Conservation (phyloP, 2,797 vertebrate species). For the Zonotrichia albicollis region DNA sequence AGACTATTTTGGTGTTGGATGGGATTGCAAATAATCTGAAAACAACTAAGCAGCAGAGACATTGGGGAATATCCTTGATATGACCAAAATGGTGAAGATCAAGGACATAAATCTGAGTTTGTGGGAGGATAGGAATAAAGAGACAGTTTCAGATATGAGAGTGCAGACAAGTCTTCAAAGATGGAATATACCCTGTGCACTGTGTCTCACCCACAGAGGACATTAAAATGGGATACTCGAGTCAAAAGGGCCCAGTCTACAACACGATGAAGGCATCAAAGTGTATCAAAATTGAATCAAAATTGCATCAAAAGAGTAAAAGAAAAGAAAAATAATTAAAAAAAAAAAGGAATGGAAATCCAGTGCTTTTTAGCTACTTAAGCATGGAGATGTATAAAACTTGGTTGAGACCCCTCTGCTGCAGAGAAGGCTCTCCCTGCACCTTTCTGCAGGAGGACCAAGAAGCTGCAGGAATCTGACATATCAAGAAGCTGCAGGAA, state of each 20-base stretch:
- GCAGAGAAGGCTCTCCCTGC: not conserved
- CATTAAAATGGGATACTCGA: not conserved
- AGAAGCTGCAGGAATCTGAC: accelerated
- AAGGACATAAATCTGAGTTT: not conserved
- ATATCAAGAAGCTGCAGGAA: accelerated
- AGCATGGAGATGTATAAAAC: not conserved
- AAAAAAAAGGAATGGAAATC: not conserved
- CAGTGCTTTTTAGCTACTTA: not conserved
- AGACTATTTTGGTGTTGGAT: not conserved
- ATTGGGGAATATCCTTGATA: not conserved
- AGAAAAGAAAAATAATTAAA: too few species aligned
- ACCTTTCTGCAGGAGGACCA: not conserved
- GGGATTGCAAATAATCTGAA: not conserved
- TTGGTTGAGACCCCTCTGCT: not conserved
- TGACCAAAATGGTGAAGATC: not conserved
- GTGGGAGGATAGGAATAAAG: not conserved
- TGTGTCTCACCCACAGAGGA: accelerated
- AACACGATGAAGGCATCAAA: accelerated
- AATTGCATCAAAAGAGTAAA: not conserved
- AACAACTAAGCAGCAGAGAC: not conserved
- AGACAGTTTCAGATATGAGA: not conserved
- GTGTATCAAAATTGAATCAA: too few species aligned
- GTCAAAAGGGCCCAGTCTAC: not conserved
- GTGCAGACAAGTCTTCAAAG: accelerated
- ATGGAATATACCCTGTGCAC: accelerated